Conservation (phyloP, 2,888 invertebrate species). For the Caradrina kadenii region DNA sequence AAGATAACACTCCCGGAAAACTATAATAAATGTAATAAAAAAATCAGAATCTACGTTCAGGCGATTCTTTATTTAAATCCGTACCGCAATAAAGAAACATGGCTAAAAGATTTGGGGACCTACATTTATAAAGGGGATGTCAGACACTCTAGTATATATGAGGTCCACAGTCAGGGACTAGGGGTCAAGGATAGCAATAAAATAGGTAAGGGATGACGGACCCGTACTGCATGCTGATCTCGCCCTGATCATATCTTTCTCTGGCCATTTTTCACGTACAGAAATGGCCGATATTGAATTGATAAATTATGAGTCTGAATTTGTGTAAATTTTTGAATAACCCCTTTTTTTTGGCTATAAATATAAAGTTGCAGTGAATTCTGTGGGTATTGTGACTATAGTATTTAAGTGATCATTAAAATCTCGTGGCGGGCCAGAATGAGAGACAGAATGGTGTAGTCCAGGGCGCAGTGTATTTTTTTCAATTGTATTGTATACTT, state of each 20-base stretch:
- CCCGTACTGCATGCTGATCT: conserved; percentile 52
- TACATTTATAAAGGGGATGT: conserved; percentile 39
- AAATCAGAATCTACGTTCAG: not conserved
- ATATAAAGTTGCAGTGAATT: too few relatives aligned
- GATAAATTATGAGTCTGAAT: conserved; percentile 9
- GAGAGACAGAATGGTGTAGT: too few relatives aligned
- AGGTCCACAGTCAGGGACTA: conserved; percentile 24
- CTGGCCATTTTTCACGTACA: conserved; percentile 9
- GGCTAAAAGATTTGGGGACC: conserved; percentile 44
- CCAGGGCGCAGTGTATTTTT: too few relatives aligned
- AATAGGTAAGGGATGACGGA: conserved; percentile 40
- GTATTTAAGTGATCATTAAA: too few relatives aligned
- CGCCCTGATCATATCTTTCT: conserved; percentile 12
- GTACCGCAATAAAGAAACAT: conserved; percentile 40
- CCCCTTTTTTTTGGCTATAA: not conserved
- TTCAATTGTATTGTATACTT: too few relatives aligned
- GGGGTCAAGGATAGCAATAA: conserved; percentile 50
- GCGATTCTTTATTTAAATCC: conserved; percentile 45
- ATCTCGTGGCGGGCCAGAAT: too few relatives aligned
- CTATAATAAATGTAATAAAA: conserved; percentile 10
- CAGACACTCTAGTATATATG: conserved; percentile 32
- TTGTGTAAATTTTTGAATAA: not conserved
- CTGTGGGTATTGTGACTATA: too few relatives aligned
- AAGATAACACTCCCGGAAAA: not conserved
- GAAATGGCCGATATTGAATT: conserved; percentile 16